phyloP scores from a whole-genome alignment of 2,888 invertebrate species.

The Platycnemis pennipes region DNA sequence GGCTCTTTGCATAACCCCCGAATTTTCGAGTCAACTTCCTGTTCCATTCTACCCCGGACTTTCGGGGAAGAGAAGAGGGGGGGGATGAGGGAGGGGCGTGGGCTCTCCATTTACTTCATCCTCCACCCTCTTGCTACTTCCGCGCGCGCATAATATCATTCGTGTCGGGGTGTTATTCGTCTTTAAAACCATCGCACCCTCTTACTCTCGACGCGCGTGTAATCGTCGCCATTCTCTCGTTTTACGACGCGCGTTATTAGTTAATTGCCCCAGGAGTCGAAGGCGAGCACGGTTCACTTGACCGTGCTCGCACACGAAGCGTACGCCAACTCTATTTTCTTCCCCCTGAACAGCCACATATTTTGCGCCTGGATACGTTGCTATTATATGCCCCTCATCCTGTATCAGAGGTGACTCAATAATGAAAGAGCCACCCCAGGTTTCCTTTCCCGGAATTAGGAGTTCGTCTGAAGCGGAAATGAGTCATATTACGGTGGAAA shows the following conservation, averaged over 20 bases:
- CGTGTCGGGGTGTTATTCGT: neutral
- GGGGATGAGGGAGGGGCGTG: too few relatives aligned
- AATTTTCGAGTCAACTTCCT: conserved; percentile 36
- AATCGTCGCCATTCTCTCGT: neutral
- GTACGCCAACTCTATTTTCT: neutral
- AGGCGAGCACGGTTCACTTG: neutral
- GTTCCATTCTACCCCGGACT: neutral
- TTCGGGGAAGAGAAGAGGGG: neutral
- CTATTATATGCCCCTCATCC: neutral
- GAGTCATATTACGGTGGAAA: neutral
- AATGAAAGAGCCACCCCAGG: neutral
- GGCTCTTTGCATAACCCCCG: conserved; percentile 12
- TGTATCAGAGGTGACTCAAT: neutral
- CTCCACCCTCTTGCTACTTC: neutral
- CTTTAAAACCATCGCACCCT: neutral
- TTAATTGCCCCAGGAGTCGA: neutral
- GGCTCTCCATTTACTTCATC: neutral
- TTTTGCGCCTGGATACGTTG: neutral
- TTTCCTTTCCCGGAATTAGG: neutral
- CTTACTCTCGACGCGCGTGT: neutral
- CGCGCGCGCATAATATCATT: conserved; percentile 15
- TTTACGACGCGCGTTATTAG: neutral
- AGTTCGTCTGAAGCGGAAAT: neutral
- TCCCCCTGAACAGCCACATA: neutral
- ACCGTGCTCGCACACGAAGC: neutral